Percentiles rank a stretch among this genome's conserved stretches.
Evolutionary conservation across 1,140 invertebrate genomes (phyloP).

Genomic region (Trissolcus basalis): DNA sequence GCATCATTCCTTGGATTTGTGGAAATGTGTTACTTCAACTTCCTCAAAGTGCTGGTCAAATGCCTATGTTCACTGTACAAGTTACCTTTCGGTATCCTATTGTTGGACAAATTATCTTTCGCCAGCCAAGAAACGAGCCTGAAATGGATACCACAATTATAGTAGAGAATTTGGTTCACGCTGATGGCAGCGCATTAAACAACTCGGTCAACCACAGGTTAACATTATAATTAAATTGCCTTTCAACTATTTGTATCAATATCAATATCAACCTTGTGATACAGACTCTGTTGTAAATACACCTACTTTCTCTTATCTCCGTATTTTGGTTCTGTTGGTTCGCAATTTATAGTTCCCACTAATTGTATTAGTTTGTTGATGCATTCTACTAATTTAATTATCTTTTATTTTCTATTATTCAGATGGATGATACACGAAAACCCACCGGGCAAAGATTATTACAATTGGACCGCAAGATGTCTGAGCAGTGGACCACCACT

Average conservation of each 20-base stretch:
- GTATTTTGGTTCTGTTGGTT: no score
- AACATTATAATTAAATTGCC: constrained; percentile 27
- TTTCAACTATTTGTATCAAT: constrained; percentile 20
- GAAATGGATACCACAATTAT: constrained; percentile 88
- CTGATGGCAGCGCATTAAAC: constrained; percentile 88
- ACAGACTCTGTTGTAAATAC: neutral
- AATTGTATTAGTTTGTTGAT: neutral
- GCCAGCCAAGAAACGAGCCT: constrained; percentile 87
- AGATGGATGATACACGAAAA: constrained; percentile 81
- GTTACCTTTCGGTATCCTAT: constrained; percentile 89
- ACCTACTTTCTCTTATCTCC: no score
- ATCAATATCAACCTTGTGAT: constrained; percentile 1
- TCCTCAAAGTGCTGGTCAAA: constrained; percentile 81
- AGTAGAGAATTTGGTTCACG: constrained; percentile 88
- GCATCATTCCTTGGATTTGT: constrained; percentile 82
- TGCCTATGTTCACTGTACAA: constrained; percentile 83
- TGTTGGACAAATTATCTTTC: constrained; percentile 89
- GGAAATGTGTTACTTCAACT: constrained; percentile 81
- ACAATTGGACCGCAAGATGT: constrained; percentile 92
- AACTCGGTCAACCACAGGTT: constrained; percentile 86
- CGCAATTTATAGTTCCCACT: no score
- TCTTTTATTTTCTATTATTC: neutral
- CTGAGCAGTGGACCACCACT: constrained; percentile 86
- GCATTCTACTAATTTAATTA: neutral
- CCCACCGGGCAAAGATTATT: constrained; percentile 88